Evolutionary conservation across 2,888 invertebrate genomes (phyloP), one percentile per base, ranked within the genome.

Genomic region (Hydraecia micacea): DNA sequence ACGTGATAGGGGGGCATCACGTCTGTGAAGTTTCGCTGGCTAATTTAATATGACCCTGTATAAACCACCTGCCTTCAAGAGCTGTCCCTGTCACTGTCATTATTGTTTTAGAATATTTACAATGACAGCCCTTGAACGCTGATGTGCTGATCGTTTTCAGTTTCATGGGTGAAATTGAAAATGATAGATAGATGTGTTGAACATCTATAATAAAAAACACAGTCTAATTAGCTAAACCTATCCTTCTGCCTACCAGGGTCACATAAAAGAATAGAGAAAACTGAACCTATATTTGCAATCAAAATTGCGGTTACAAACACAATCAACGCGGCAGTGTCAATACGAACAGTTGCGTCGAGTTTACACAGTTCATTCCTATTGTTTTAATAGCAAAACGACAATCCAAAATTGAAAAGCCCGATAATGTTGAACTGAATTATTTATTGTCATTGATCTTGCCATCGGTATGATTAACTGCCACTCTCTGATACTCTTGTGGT

Each of bases 221-320:
- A 60, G 60, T 28, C 28, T 60, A 28, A 28, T 58, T 11, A n/a
- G n/a, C 55, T n/a, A 55, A 55, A 75, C 6, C 13, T 58, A 28
- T 32, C 18, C 0, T n/a, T 18, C 13, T 73, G 3, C n/a, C 8
- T 60, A 74, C 75, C 36, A 74, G 46, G 63, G 67, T 18, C 13
- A 68, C 5, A 74, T 71, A 2, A 83, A 71, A 60, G 28, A 11
- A 63, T 28, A 66, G 69, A 69, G 36, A 32, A 62, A 49, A 58
- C 52, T 52, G 49, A 67, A 74, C 15, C 63, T 60, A 62, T 77
- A 81, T 81, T 83, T 78, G 46, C 73, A 73, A 79, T 79, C 80
- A 65, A 71, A 74, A 79, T 60, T 79, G 80, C 70, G 84, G 79
- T 62, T 72, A 60, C 75, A 68, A 79, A 84, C 79, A 83, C 84